Evolutionary conservation across 1,140 invertebrate genomes (phyloP), one percentile per base, ranked within the genome.

Genomic region (Caenorhabditis brenneri): DNA sequence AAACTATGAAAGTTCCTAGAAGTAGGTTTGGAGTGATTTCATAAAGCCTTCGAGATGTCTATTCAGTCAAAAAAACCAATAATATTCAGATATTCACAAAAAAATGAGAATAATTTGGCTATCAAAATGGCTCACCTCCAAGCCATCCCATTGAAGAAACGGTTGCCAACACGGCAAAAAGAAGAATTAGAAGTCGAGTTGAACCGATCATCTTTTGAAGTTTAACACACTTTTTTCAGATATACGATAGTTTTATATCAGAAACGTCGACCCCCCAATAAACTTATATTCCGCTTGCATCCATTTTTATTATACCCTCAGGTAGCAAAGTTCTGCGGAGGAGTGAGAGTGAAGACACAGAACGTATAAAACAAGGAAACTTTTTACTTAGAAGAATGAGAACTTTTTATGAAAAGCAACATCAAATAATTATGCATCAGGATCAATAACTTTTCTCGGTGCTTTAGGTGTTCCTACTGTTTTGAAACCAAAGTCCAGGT

Each of bases 121-220:
- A n/a, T n/a, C n/a, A n/a, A n/a, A n/a, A n/a, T n/a, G n/a, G n/a
- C n/a, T n/a, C n/a, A 74, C 65, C 65, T 74, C 65, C 36, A 15
- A 39, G 7, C n/a, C n/a, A 74, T 74, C 65, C 65, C n/a, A 74
- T 74, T 12, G 36, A 33, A 74, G 65, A 74, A 42, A 29, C 36
- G 9, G 36, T 74, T 42, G 36, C 65, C 9, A 74, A 12, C 19
- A n/a, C 24, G 19, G 65, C 65, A 46, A 42, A 19, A 4, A 74
- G 22, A 74, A 74, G 22, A 27, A 74, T 42, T 36, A 74, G n/a
- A 39, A 74, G 36, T 19, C 65, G 33, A 4, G 22, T 42, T 39
- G 65, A 74, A 42, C 65, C 65, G 65, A 74, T 74, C 65, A 74
- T 74, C 29, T 42, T 65, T 24, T 2, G 58, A 46, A 4, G 36